Evolutionary conservation across 2,888 invertebrate species (phyloP).

Genomic region (Hemicrepidius hirtus): DNA sequence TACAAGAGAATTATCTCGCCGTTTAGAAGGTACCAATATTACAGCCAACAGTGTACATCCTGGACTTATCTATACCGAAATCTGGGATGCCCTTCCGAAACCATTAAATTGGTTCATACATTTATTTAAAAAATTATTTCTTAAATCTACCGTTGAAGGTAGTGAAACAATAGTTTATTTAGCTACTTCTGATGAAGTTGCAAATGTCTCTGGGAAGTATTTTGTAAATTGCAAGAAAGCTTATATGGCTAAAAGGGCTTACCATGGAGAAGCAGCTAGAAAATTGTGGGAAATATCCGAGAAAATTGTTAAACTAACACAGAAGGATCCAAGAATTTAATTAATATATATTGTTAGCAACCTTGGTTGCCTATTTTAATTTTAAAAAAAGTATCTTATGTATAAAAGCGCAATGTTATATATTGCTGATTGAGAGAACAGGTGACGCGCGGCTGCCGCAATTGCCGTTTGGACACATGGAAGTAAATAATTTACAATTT

Average conservation of each 20-base stretch:
- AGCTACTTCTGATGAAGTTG: conserved; percentile 84
- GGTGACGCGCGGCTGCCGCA: too few relatives aligned
- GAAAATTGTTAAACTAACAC: conserved; percentile 80
- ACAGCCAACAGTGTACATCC: conserved; percentile 69
- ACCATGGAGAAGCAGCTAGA: conserved; percentile 82
- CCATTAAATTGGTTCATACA: conserved; percentile 82
- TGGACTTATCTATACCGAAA: conserved; percentile 65
- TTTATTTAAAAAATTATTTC: conserved; percentile 78
- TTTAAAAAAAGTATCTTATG: too few relatives aligned
- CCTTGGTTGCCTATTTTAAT: too few relatives aligned
- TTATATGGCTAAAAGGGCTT: conserved; percentile 76
- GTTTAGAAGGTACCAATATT: conserved; percentile 64
- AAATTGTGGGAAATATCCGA: conserved; percentile 91
- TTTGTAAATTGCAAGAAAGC: conserved; percentile 86
- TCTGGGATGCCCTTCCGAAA: conserved; percentile 83
- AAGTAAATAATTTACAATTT: too few relatives aligned
- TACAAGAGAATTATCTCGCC: conserved; percentile 66
- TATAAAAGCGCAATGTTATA: too few relatives aligned
- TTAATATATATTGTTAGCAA: too few relatives aligned
- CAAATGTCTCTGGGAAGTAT: conserved; percentile 84
- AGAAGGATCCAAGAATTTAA: conserved; percentile 84
- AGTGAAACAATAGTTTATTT: conserved; percentile 87
- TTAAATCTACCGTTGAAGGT: conserved; percentile 85
- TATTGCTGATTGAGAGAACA: too few relatives aligned
- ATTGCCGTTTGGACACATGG: too few relatives aligned